Percentiles rank a stretch among this genome's conserved stretches.
phyloP scores from a whole-genome alignment of 2,888 invertebrate species.

The Caenorhabditis angaria region DNA sequence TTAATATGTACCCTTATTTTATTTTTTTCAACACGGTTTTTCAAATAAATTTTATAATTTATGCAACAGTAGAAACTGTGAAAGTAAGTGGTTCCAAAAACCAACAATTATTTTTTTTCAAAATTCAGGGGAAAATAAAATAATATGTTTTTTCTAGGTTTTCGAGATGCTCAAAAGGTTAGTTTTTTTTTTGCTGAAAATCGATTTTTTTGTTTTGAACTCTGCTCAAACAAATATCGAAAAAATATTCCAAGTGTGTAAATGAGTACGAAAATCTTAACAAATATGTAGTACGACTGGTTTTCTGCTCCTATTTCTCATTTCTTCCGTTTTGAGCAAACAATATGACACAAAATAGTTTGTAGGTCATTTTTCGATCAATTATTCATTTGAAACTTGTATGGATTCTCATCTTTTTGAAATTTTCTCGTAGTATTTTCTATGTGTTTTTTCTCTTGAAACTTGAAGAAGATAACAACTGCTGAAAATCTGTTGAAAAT shows the following conservation, averaged over 20 bases:
- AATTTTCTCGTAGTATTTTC: background rate
- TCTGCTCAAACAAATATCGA: background rate
- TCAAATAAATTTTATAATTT: too few relatives aligned
- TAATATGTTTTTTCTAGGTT: background rate
- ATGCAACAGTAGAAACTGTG: too few relatives aligned
- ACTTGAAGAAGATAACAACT: too few relatives aligned
- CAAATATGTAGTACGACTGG: background rate
- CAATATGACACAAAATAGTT: background rate
- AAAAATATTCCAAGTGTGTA: background rate
- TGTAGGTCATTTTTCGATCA: background rate
- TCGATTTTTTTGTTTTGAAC: background rate
- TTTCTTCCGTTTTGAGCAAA: background rate
- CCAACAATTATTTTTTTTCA: too few relatives aligned
- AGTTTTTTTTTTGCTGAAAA: background rate
- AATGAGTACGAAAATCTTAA: background rate
- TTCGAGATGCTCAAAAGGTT: background rate
- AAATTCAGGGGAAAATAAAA: background rate
- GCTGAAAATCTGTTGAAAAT: too few relatives aligned
- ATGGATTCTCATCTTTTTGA: too few relatives aligned
- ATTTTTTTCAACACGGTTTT: too few relatives aligned
- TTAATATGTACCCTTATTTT: too few relatives aligned
- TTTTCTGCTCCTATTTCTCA: background rate
- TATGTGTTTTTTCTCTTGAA: too few relatives aligned
- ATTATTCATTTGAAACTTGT: too few relatives aligned
- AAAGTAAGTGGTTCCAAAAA: too few relatives aligned